Percentiles rank a stretch among this genome's conserved stretches.
phyloP scores from a whole-genome alignment of 2,888 invertebrate genomes.

The Trissolcus japonicus region DNA sequence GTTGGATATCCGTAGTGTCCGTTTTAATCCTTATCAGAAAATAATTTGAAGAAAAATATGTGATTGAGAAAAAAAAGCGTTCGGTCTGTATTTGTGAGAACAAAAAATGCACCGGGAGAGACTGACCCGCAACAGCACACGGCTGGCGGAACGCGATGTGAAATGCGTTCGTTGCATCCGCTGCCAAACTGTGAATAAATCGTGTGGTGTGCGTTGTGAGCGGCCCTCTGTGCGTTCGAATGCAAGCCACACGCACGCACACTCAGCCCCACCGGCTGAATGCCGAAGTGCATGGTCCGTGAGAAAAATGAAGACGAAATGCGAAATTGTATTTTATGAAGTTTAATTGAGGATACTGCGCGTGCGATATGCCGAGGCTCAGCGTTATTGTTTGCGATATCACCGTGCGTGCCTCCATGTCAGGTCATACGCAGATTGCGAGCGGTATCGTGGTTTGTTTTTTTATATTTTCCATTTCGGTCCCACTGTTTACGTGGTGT shows the following conservation, averaged over 20 bases:
- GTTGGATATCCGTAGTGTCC: too few relatives aligned
- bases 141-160: conserved; percentile 60
- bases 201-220: conserved; percentile 32
- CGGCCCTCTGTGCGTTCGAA: conserved; percentile 23
- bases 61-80: conserved; percentile 15
- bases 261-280: conserved; percentile 22
- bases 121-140: conserved; percentile 58
- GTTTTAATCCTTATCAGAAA: too few relatives aligned
- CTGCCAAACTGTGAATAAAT: conserved; percentile 65
- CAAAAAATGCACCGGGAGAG: conserved; percentile 40
- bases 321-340: conserved; percentile 50
- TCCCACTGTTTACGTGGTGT: too few relatives aligned
- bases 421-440: conserved; percentile 17
- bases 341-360: conserved; percentile 51
- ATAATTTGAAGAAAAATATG: background rate
- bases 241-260: conserved; percentile 30
- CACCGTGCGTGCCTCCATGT: conserved; percentile 11
- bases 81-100: conserved; percentile 9
- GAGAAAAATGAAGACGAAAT: conserved; percentile 52
- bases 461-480: too few relatives aligned
- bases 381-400: conserved; percentile 28
- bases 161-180: conserved; percentile 64
- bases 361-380: conserved; percentile 29
- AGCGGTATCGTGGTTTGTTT: background rate
- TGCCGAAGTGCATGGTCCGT: conserved; percentile 51